A percentile compares a stretch with the other conserved stretches of the same genome.
phyloP scores from a whole-genome alignment of 2,113 vertebrate genomes.

The Nipponia nippon region DNA sequence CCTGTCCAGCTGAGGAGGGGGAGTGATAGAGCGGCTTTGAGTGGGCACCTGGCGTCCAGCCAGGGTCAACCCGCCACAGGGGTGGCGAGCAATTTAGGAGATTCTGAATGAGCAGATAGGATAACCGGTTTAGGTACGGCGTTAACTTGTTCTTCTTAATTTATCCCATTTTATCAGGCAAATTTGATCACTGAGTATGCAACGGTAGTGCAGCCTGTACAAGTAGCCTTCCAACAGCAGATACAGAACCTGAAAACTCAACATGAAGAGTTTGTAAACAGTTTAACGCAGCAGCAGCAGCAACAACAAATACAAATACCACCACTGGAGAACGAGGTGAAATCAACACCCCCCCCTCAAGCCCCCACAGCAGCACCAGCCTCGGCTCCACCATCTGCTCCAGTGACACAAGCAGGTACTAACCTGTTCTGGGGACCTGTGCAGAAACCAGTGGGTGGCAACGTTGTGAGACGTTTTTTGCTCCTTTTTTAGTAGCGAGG shows the following conservation, averaged over 20 bases:
- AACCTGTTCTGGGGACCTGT: not conserved
- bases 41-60: too few species aligned
- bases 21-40: too few species aligned
- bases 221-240: conserved; percentile 95
- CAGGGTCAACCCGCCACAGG: too few species aligned
- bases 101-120: not conserved
- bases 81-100: not conserved
- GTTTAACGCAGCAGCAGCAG: conserved; percentile 79
- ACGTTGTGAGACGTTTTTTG: accelerated
- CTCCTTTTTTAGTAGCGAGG: not conserved
- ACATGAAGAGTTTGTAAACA: conserved; percentile 91
- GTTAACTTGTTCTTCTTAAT: not conserved
- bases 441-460: not conserved
- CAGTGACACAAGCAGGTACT: conserved; percentile 72
- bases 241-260: conserved; percentile 91
- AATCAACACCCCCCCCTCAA: conserved; percentile 63
- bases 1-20: too few species aligned
- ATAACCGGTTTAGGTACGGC: accelerated
- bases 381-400: conserved; percentile 48
- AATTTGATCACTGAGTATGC: conserved; percentile 91
- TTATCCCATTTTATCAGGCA: conserved; percentile 71
- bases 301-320: conserved; percentile 65
- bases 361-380: conserved; percentile 59
- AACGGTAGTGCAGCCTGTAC: conserved; percentile 88
- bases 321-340: conserved; percentile 70